A percentile compares a stretch with the other conserved stretches of the same genome.
Evolutionary conservation across 1,140 invertebrate species (phyloP).

Genomic region (Homalodisca vitripennis): DNA sequence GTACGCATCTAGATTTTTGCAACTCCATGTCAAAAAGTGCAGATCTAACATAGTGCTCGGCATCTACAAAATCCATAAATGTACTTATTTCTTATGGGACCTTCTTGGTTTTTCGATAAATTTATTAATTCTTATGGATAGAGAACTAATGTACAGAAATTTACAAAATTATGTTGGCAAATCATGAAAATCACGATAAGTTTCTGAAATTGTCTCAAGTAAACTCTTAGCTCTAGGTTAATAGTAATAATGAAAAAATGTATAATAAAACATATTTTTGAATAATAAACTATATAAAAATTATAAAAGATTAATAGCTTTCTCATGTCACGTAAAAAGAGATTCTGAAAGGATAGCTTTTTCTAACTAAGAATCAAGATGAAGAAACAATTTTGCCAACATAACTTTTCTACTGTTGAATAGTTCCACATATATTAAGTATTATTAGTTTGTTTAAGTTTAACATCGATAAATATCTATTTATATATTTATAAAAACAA

Average conservation of each 20-base stretch:
- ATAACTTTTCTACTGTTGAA: background rate
- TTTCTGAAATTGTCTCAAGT: no score
- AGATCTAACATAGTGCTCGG: constrained; percentile 19
- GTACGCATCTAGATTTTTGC: constrained; percentile 28
- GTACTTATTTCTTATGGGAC: background rate
- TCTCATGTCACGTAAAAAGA: no score
- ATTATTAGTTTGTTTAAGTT: constrained; percentile 7
- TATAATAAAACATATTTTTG: no score
- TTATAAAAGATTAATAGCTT: no score
- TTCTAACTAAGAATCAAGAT: no score
- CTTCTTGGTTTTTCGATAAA: background rate
- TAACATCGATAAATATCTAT: constrained; percentile 13
- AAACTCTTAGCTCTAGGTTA: no score
- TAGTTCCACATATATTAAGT: constrained; percentile 5
- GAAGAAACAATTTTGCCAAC: background rate
- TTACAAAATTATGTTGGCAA: background rate
- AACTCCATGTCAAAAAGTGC: constrained; percentile 29
- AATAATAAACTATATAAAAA: no score
- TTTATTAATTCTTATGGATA: constrained; percentile 9
- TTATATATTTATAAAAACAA: constrained; percentile 22
- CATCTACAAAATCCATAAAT: constrained; percentile 18
- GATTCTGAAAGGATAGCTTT: no score
- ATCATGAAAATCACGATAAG: no score
- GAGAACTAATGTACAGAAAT: background rate
- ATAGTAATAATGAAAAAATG: no score